phyloP scores from a whole-genome alignment of 1,140 invertebrate species.

The Bactericera cockerelli region DNA sequence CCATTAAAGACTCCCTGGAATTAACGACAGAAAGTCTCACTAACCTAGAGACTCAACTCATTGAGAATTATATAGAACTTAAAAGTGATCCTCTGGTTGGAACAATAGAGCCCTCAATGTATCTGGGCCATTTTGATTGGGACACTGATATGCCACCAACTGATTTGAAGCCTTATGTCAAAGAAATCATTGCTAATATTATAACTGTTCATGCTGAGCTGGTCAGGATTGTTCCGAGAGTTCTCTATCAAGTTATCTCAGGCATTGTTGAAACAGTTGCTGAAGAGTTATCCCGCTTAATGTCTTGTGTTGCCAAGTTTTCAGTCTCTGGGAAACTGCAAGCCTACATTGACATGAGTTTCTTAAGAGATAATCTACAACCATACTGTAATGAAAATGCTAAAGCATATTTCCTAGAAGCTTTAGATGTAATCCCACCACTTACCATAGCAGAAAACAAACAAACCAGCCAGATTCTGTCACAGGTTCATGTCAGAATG shows the following conservation, averaged over 20 bases:
- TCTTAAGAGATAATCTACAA: conserved; percentile 37
- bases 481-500: conserved; percentile 20
- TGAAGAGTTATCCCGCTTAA: conserved; percentile 74
- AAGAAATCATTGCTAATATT: conserved; percentile 81
- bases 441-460: conserved; percentile 32
- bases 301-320: conserved; percentile 60
- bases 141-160: conserved; percentile 52
- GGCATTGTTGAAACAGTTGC: conserved; percentile 79
- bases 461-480: conserved; percentile 23
- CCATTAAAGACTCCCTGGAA: conserved; percentile 43
- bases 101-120: conserved; percentile 90
- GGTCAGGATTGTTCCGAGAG: conserved; percentile 53
- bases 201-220: conserved; percentile 88
- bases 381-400: conserved; percentile 37
- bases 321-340: conserved; percentile 48
- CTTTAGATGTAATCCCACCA: conserved; percentile 39
- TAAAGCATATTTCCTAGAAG: conserved; percentile 41
- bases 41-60: conserved; percentile 48
- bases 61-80: conserved; percentile 74
- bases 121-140: conserved; percentile 75
- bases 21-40: conserved; percentile 40
- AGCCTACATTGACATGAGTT: conserved; percentile 42
- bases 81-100: conserved; percentile 86
- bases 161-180: conserved; percentile 75
- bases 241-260: conserved; percentile 57